phyloP scores from a whole-genome alignment of 2,113 vertebrate genomes.

The Gorsachius goisagi region DNA sequence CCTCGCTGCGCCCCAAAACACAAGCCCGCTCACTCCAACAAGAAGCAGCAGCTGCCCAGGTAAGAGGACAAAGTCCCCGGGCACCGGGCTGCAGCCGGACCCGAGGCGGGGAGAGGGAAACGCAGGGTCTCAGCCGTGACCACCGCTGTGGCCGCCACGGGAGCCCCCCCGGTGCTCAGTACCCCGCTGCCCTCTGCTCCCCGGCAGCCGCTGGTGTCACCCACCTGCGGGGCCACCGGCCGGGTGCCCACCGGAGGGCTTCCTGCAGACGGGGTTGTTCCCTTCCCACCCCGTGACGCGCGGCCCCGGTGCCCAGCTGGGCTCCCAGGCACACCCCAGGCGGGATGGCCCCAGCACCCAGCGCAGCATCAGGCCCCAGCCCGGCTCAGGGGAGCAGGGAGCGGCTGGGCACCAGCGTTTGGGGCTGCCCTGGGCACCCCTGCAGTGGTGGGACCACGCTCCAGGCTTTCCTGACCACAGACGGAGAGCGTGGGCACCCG shows the following conservation, averaged over 20 bases:
- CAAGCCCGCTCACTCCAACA: constrained; percentile 58
- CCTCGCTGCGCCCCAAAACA: constrained; percentile 52
- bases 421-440: not conserved
- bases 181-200: not conserved
- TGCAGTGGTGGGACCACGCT: not conserved
- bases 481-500: not conserved
- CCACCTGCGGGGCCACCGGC: not conserved
- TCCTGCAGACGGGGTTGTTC: not conserved
- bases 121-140: not conserved
- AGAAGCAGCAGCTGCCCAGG: constrained; percentile 82
- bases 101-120: not conserved
- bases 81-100: not conserved
- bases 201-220: not conserved
- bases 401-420: accelerated
- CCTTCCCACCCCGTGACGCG: not conserved
- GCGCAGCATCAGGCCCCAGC: not conserved
- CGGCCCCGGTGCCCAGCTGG: accelerated
- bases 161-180: not conserved
- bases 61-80: constrained; percentile 70
- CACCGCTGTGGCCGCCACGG: not conserved
- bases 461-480: not conserved
- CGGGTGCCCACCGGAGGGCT: not conserved
- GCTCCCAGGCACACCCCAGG: not conserved
- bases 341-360: accelerated
- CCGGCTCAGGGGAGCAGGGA: not conserved